Evolutionary conservation across 2,888 invertebrate species (phyloP).

Genomic region (Morpho achilles): DNA sequence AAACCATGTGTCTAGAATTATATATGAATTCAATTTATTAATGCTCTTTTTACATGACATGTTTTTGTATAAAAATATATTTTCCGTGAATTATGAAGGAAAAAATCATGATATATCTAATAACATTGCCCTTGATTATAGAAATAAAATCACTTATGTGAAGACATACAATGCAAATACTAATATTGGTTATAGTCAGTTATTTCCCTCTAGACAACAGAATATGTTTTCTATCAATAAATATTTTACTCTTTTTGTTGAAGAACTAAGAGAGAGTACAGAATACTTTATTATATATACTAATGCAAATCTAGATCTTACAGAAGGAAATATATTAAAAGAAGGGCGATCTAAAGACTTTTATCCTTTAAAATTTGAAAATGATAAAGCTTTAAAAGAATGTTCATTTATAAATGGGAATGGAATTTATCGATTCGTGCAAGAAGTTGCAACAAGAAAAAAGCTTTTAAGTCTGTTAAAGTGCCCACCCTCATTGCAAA

Average conservation of each 20-base stretch:
- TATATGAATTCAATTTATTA: slow-evolving; percentile 31
- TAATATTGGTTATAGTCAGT: slow-evolving; percentile 28
- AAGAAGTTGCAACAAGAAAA: slow-evolving; percentile 27
- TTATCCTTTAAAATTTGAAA: slow-evolving; percentile 30
- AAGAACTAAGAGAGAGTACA: slow-evolving; percentile 17
- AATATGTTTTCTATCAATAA: slow-evolving; percentile 28
- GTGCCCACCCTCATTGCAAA: slow-evolving; percentile 28
- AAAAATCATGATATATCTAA: slow-evolving; percentile 27
- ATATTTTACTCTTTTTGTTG: slow-evolving; percentile 28
- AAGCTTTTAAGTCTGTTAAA: slow-evolving; percentile 29
- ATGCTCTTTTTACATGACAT: slow-evolving; percentile 32
- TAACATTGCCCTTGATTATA: slow-evolving; percentile 25
- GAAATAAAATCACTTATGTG: slow-evolving; percentile 26
- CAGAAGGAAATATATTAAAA: slow-evolving; percentile 27
- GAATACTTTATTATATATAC: slow-evolving; percentile 14
- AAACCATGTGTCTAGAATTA: slow-evolving; percentile 15
- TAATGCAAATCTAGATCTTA: slow-evolving; percentile 29
- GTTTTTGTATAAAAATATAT: slow-evolving; percentile 31
- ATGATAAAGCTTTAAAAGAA: slow-evolving; percentile 22
- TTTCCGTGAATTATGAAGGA: slow-evolving; percentile 29
- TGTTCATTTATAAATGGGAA: slow-evolving; percentile 5
- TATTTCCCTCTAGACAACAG: slow-evolving; percentile 26
- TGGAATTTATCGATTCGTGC: slow-evolving; percentile 26
- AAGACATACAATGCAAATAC: slow-evolving; percentile 25
- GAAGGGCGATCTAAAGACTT: slow-evolving; percentile 26